Conservation (phyloP, 2,797 vertebrate species). For the Eremophila alpestris region DNA sequence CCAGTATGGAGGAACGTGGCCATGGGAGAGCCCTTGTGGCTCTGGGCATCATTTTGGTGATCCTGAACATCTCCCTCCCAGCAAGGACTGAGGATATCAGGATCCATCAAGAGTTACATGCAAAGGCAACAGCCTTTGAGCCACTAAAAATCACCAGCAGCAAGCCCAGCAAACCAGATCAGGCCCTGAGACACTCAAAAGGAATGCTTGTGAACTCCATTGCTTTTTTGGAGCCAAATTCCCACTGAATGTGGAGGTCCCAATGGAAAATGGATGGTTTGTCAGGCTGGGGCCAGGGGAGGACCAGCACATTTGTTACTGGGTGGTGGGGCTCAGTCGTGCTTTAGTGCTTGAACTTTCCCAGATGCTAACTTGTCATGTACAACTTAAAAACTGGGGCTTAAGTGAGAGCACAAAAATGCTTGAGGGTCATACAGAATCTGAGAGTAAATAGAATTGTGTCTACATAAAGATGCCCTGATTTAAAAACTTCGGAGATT, state of each 20-base stretch:
- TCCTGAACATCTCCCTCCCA: neutral
- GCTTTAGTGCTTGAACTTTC: neutral
- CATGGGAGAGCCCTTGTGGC: neutral
- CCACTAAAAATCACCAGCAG: neutral
- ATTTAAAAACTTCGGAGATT: neutral
- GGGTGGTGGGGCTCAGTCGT: neutral
- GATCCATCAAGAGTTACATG: neutral
- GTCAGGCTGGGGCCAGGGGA: neutral
- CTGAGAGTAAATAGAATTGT: neutral
- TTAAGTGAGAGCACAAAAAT: neutral
- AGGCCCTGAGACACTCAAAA: neutral
- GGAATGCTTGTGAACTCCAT: neutral
- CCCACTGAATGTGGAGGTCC: neutral
- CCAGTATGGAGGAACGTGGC: fast-evolving
- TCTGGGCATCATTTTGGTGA: neutral
- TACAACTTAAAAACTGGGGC: neutral
- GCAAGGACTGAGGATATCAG: neutral
- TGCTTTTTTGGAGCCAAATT: neutral
- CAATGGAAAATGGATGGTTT: neutral
- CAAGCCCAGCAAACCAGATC: neutral
- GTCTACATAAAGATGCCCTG: neutral
- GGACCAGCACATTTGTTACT: neutral
- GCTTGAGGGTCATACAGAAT: neutral
- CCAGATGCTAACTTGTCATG: neutral
- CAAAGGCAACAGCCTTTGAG: neutral